Percentiles rank a stretch among this genome's conserved stretches.
Conservation (phyloP, 2,888 invertebrate genomes). For the Polylopha cassiicola region DNA sequence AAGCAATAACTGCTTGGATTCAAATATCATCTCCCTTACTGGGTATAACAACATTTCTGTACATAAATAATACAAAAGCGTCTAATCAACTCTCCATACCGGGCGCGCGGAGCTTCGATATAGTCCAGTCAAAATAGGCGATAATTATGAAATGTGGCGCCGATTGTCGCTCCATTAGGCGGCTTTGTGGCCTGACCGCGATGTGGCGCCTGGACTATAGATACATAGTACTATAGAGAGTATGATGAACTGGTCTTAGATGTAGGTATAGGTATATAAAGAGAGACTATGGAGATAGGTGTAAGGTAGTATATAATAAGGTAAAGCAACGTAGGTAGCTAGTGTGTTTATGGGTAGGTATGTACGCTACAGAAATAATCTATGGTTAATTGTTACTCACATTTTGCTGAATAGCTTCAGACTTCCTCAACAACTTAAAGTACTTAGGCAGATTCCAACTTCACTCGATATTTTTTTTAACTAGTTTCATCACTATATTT, state of each 20-base stretch:
- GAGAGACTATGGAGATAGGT: too few relatives aligned
- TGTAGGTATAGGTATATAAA: not conserved
- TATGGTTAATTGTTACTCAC: too few relatives aligned
- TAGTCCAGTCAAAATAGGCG: slow-evolving; percentile 70
- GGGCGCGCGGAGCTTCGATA: slow-evolving; percentile 56
- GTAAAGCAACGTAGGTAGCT: too few relatives aligned
- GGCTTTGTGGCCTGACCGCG: slow-evolving; percentile 54
- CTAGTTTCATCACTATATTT: too few relatives aligned
- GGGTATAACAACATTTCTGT: not conserved
- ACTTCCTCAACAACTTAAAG: too few relatives aligned
- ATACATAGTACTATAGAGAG: slow-evolving; percentile 1
- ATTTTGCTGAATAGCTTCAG: too few relatives aligned
- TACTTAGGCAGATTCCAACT: too few relatives aligned
- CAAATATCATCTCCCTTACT: not conserved
- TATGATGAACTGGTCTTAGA: not conserved
- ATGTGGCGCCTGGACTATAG: slow-evolving; percentile 31
- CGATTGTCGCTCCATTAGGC: slow-evolving; percentile 69
- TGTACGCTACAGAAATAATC: too few relatives aligned
- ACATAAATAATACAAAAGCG: slow-evolving; percentile 25
- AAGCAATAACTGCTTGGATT: too few relatives aligned
- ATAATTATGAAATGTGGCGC: slow-evolving; percentile 73
- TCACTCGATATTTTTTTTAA: too few relatives aligned
- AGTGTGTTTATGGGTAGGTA: too few relatives aligned
- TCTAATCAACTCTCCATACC: slow-evolving; percentile 40
- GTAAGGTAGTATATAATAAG: too few relatives aligned